Evolutionary conservation across 2,888 invertebrate species (phyloP).

Genomic region (Spilosoma lubricipeda): DNA sequence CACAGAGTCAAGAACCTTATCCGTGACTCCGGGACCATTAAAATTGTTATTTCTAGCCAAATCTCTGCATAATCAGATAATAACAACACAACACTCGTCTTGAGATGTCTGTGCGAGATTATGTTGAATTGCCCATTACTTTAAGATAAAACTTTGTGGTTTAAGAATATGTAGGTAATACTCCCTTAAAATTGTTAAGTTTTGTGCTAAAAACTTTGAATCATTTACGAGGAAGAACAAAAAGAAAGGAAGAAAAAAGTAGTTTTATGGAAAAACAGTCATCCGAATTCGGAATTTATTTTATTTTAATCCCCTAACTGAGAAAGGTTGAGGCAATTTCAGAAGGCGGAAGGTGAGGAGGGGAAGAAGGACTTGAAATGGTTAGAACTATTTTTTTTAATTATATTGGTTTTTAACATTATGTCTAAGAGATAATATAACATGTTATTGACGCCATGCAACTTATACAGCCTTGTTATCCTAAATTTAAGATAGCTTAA

Average conservation of each 20-base stretch:
- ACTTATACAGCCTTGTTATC: not conserved
- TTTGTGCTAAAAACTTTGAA: not conserved
- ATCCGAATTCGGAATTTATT: no score
- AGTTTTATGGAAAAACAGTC: not conserved
- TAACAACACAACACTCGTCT: conserved; percentile 61
- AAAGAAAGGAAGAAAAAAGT: no score
- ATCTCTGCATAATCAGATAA: conserved; percentile 62
- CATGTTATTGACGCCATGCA: not conserved
- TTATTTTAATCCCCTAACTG: no score
- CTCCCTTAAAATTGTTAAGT: conserved; percentile 4
- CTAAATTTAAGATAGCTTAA: not conserved
- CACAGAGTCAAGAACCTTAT: conserved; percentile 14
- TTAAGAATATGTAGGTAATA: not conserved
- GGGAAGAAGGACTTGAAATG: not conserved
- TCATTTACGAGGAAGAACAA: no score
- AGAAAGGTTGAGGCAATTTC: no score
- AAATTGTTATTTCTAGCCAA: conserved; percentile 16
- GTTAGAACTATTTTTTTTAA: not conserved
- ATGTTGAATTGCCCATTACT: conserved; percentile 71
- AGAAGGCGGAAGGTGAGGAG: no score
- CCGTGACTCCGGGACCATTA: conserved; percentile 13
- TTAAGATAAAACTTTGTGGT: conserved; percentile 47
- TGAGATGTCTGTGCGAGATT: conserved; percentile 73
- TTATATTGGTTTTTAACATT: not conserved
- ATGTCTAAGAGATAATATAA: not conserved